phyloP scores from a whole-genome alignment of 1,140 invertebrate genomes.

The Lepeophtheirus salmonis region DNA sequence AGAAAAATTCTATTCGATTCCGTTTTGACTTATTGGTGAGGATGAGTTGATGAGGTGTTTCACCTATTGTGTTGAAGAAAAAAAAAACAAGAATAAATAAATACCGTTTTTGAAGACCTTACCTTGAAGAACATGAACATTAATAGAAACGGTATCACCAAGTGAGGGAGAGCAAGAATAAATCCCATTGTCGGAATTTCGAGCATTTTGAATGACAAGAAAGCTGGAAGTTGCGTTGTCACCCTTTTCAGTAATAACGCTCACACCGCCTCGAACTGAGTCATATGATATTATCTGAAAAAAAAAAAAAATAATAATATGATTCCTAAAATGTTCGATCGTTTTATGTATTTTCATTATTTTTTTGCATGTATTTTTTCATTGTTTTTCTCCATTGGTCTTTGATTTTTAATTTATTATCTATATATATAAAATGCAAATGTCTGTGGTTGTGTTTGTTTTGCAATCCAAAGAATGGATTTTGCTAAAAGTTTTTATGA shows the following conservation, averaged over 20 bases:
- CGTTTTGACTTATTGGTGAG: neutral
- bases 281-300: slow-evolving; percentile 70
- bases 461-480: too few species aligned
- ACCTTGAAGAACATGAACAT: slow-evolving; percentile 18
- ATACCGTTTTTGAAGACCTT: neutral
- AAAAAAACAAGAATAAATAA: neutral
- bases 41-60: neutral
- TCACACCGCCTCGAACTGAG: slow-evolving; percentile 60
- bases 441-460: too few species aligned
- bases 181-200: slow-evolving; percentile 49
- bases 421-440: too few species aligned
- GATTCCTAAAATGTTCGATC: too few species aligned
- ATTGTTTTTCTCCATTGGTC: too few species aligned
- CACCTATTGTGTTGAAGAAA: neutral
- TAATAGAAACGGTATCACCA: slow-evolving; percentile 3
- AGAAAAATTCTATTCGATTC: too few species aligned
- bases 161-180: slow-evolving; percentile 27
- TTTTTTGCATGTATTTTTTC: too few species aligned
- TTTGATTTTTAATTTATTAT: too few species aligned
- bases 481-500: too few species aligned
- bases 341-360: too few species aligned
- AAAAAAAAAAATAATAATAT: too few species aligned
- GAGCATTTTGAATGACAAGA: slow-evolving; percentile 55
- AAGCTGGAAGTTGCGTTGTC: slow-evolving; percentile 57
- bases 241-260: slow-evolving; percentile 66